These are phyloP conservation scores for Itoplectis maculator DNA, from an alignment of 2,888 invertebrate genomes.

Conservation along the genomic window DNA sequence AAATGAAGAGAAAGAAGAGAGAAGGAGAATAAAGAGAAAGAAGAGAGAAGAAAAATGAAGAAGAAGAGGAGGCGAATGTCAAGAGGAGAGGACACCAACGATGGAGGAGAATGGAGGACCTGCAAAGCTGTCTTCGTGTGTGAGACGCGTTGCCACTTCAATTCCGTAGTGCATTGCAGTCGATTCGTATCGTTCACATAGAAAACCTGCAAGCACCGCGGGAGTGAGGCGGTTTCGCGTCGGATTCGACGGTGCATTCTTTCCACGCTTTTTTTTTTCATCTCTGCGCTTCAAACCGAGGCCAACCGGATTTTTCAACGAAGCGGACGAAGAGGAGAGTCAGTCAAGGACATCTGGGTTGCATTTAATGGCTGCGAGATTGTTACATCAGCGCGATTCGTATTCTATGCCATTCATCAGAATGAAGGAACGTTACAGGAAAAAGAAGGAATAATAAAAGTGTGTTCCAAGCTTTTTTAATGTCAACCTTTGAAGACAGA, in stretches of 20 bases:
- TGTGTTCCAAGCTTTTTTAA: not conserved
- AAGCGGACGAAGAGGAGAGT: not conserved
- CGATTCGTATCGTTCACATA: constrained; percentile 86
- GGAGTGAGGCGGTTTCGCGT: constrained; percentile 91
- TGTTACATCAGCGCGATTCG: not conserved
- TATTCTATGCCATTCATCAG: too few relatives aligned
- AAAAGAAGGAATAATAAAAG: not conserved
- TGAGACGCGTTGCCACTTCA: constrained; percentile 89
- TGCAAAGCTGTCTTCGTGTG: constrained; percentile 8
- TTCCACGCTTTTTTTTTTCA: too few relatives aligned
- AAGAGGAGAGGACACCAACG: constrained; percentile 54
- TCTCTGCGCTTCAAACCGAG: not conserved
- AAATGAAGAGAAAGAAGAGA: constrained; percentile 23
- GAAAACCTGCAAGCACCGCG: constrained; percentile 96
- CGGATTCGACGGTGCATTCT: constrained; percentile 73
- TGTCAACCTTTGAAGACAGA: not conserved
- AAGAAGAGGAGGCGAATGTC: constrained; percentile 32
- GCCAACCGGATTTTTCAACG: not conserved
- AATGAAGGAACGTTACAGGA: not conserved
- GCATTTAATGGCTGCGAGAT: constrained; percentile 9
- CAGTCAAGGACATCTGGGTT: not conserved
- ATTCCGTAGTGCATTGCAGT: constrained; percentile 99
- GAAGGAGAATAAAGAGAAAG: constrained; percentile 4
- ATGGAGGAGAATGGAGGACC: constrained; percentile 29
- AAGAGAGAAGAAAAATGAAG: not conserved